Evolutionary conservation across 2,888 invertebrate genomes (phyloP), one percentile per base, ranked within the genome.

Genomic region (Brachypterus glaber): DNA sequence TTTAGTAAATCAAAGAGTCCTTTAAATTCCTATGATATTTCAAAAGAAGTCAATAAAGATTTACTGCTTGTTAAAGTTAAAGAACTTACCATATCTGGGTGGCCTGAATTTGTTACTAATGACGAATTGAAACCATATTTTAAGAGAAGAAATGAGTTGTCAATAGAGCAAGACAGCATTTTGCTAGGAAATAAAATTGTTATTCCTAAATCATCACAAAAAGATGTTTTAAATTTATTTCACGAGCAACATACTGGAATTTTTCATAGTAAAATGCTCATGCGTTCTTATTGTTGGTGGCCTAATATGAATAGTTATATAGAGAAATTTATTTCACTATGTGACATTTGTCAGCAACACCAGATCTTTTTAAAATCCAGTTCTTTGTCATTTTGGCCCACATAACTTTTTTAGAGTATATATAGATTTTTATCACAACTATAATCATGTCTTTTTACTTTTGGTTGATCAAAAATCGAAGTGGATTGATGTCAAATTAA

Each of bases 401-500:
- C 5, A 21, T 7, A 21, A 7, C 9, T 21, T 21, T 21, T 21
- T 7, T 21, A 21, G 21, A 21, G 21, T 21, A 21, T 7, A 21
- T 21, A 21, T 21, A 21, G 21, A 21, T 21, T 21, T 21, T 9
- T 21, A 7, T 5, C 21, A 21, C 9, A 21, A 21, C 5, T 21
- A 7, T 21, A 35, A 42, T n/a, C 15, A 24, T 12, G 21, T 17
- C 7, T 46, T 50, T 30, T 34, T 49, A 8, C 44, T 50, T 33
- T 21, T 45, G 2, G 38, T 47, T 11, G 48, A 50, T 37, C 26
- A 40, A 25, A 43, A 37, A 38, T 48, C 45, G 14, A 50, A 46
- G 39, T 49, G 47, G 48, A 18, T 50, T 17, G 48, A 52, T 16
- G 45, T 48, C 9, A 47, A 49, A 40, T 14, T 47, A 4, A 51